Conservation (phyloP, 2,113 vertebrate species). For the Tragulus kanchil region DNA sequence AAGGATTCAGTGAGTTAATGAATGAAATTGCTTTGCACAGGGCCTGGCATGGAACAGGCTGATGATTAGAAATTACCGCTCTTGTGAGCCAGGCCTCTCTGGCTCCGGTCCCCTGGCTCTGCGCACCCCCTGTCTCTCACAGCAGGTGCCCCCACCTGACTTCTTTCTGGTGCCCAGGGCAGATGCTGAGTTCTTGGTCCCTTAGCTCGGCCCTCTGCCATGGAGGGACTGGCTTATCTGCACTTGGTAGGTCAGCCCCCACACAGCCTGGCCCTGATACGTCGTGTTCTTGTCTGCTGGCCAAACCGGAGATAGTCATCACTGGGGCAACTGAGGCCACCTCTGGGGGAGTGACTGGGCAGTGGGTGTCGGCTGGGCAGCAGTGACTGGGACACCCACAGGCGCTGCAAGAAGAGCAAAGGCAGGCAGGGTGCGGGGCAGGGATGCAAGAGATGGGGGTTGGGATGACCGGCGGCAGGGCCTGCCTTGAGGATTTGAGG, state of each 20-base stretch:
- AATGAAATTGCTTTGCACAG: neutral
- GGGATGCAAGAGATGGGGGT: rapidly evolving
- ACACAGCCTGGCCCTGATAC: neutral
- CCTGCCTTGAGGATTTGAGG: neutral
- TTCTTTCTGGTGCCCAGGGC: neutral
- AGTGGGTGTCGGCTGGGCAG: neutral
- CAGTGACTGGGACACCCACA: neutral
- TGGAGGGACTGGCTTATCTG: neutral
- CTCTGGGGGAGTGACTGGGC: neutral
- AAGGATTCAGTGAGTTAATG: neutral
- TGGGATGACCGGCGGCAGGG: rapidly evolving
- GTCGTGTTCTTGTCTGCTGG: neutral
- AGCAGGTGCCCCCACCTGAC: neutral
- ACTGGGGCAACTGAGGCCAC: neutral
- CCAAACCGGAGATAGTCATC: neutral
- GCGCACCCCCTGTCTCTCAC: neutral
- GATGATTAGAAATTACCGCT: neutral
- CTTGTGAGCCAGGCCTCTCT: neutral
- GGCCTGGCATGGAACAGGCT: neutral
- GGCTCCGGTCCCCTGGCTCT: neutral
- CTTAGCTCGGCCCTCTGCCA: neutral
- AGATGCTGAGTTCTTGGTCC: neutral
- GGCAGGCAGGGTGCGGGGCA: no score
- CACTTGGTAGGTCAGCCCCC: neutral
- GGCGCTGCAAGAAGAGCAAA: neutral